A percentile compares a stretch with the other conserved stretches of the same genome.
Conservation (phyloP, 2,888 invertebrate genomes). For the Drosophila lutescens region DNA sequence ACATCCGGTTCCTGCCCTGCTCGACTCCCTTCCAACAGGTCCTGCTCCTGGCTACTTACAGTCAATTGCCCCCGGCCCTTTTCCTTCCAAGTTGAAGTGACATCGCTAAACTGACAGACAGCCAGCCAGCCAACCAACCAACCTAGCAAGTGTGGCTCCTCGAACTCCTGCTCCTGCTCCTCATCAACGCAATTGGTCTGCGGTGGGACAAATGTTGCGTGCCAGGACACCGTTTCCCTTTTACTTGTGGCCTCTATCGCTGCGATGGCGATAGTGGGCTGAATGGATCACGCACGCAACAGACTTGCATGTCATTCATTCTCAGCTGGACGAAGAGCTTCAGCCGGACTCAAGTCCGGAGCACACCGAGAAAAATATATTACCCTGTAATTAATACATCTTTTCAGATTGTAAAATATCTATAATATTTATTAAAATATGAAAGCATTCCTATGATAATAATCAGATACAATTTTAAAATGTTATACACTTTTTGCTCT, state of each 20-base stretch:
- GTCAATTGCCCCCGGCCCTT: constrained; percentile 60
- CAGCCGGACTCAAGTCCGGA: constrained; percentile 10
- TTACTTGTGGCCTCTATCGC: constrained; percentile 33
- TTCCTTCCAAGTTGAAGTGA: constrained; percentile 42
- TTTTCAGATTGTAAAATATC: no score
- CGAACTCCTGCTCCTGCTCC: constrained; percentile 11
- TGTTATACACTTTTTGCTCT: not conserved
- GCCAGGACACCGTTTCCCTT: constrained; percentile 31
- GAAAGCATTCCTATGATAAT: no score
- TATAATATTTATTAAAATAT: no score
- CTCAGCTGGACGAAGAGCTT: constrained; percentile 8
- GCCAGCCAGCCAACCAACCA: constrained; percentile 35
- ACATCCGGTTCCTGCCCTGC: constrained; percentile 14
- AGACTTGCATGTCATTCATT: constrained; percentile 54
- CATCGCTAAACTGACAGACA: constrained; percentile 49
- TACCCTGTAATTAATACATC: no score
- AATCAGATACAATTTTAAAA: no score
- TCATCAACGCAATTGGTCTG: constrained; percentile 50
- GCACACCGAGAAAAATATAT: constrained; percentile 1
- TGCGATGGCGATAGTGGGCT: constrained; percentile 56
- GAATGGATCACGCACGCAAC: constrained; percentile 53
- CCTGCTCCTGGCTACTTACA: constrained; percentile 62
- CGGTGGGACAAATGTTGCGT: constrained; percentile 36
- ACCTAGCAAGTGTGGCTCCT: constrained; percentile 16
- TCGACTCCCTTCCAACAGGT: constrained; percentile 1